A percentile compares a stretch with the other conserved stretches of the same genome.
These are phyloP conservation scores for Drosophila subquinaria DNA, from an alignment of 2,888 invertebrate species.

Conservation along the genomic window DNA sequence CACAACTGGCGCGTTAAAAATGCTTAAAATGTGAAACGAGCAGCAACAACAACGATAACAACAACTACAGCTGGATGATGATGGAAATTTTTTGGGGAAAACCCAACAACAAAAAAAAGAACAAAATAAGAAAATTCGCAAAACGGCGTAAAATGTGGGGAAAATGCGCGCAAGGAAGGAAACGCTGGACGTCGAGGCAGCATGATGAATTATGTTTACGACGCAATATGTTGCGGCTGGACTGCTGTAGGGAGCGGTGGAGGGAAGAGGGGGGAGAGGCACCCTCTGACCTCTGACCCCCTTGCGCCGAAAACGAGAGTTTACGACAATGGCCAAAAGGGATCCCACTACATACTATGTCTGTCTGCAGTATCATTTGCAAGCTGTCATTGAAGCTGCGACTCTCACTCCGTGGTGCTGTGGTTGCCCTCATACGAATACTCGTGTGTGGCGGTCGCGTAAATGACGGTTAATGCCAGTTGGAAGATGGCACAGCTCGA, in stretches of 20 bases:
- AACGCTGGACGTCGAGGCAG: conserved; percentile 46
- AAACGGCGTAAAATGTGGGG: conserved; percentile 61
- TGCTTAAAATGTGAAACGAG: conserved; percentile 79
- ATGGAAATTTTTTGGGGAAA: conserved; percentile 59
- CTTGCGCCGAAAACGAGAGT: conserved; percentile 40
- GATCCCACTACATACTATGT: conserved; percentile 3
- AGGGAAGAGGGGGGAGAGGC: neutral
- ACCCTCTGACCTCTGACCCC: neutral
- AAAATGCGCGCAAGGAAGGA: conserved; percentile 68
- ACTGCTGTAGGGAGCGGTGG: conserved; percentile 2
- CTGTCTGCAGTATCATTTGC: conserved; percentile 67
- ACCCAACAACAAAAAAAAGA: conserved; percentile 54
- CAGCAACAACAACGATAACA: conserved; percentile 24
- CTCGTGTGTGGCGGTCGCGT: conserved; percentile 48
- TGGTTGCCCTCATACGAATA: conserved; percentile 7
- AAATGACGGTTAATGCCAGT: conserved; percentile 72
- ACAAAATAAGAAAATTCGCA: conserved; percentile 77
- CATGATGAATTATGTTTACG: conserved; percentile 82
- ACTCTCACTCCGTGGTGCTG: conserved; percentile 13
- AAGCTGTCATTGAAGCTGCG: conserved; percentile 65
- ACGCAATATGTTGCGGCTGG: conserved; percentile 78
- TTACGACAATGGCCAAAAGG: conserved; percentile 68
- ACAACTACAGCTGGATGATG: conserved; percentile 46
- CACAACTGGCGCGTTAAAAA: conserved; percentile 82
- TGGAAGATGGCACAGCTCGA: conserved; percentile 23